A percentile compares a stretch with the other conserved stretches of the same genome.
Conservation (phyloP, 2,113 vertebrate genomes). For the Cyrtonyx montezumae region DNA sequence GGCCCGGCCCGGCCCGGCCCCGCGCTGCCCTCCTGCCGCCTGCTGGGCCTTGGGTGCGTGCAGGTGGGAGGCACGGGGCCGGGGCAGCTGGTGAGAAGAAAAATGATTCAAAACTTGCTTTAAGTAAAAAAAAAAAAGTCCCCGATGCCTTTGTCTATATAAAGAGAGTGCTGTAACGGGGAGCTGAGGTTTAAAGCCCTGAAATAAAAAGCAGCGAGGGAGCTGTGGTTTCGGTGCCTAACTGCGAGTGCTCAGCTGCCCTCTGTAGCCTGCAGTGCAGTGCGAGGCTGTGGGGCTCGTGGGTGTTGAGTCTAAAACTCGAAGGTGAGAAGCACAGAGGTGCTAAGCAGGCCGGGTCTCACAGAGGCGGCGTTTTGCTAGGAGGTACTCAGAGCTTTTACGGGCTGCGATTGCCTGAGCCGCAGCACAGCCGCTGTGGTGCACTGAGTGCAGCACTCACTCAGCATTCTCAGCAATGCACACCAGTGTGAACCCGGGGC, state of each 20-base stretch:
- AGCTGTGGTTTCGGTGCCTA: not conserved
- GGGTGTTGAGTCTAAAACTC: not conserved
- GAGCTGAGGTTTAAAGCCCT: not conserved
- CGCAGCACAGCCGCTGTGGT: not conserved
- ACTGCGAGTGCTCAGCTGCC: not conserved
- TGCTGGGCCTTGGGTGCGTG: not conserved
- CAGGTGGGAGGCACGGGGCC: too few species aligned
- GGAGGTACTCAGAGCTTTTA: not conserved
- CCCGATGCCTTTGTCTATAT: not conserved
- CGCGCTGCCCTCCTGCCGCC: too few species aligned
- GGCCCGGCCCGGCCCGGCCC: too few species aligned
- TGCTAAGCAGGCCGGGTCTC: not conserved
- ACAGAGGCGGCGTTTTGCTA: rapidly evolving
- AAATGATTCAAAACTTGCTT: not conserved
- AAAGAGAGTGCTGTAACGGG: not conserved
- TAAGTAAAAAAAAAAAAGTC: not conserved
- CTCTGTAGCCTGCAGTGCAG: too few species aligned
- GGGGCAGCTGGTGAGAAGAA: not conserved
- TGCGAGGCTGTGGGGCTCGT: rapidly evolving
- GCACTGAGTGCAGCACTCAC: not conserved
- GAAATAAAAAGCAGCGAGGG: not conserved
- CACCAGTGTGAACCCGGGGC: not conserved
- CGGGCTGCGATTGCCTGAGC: not conserved
- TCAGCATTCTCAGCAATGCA: rapidly evolving
- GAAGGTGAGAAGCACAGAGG: not conserved